Conservation (phyloP, 2,888 invertebrate genomes). For the Volucella inflata region DNA sequence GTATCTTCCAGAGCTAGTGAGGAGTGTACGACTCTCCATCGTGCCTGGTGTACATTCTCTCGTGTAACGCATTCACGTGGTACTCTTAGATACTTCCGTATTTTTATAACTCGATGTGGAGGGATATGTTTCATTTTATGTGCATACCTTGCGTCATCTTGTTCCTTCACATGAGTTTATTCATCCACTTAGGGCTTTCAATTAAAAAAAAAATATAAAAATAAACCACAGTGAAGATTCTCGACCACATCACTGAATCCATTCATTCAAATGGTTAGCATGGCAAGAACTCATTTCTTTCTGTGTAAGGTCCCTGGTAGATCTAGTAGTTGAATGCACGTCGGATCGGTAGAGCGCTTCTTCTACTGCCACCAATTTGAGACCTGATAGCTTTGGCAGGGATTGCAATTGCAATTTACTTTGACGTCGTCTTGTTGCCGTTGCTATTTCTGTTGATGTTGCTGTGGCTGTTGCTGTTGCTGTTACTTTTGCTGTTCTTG, state of each 20-base stretch:
- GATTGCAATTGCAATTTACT: constrained; percentile 20
- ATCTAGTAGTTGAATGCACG: constrained; percentile 9
- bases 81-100: constrained; percentile 50
- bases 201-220: constrained; percentile 38
- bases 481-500: neutral
- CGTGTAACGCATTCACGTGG: constrained; percentile 37
- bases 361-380: constrained; percentile 6
- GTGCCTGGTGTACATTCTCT: neutral
- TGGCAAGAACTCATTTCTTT: constrained; percentile 40
- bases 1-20: too few species aligned
- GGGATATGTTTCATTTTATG: constrained; percentile 50
- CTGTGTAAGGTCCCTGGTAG: constrained; percentile 5
- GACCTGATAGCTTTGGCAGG: neutral
- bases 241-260: constrained; percentile 41
- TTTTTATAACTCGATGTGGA: constrained; percentile 31
- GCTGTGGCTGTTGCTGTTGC: constrained; percentile 5
- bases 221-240: constrained; percentile 20
- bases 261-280: constrained; percentile 56
- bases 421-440: constrained; percentile 13
- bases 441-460: constrained; percentile 25
- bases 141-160: constrained; percentile 38
- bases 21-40: neutral
- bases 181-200: constrained; percentile 71
- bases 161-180: constrained; percentile 17
- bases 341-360: constrained; percentile 47